Evolutionary conservation across 2,113 vertebrate genomes (phyloP), one percentile per base, ranked within the genome.

Genomic region (Leucoraja erinaceus): DNA sequence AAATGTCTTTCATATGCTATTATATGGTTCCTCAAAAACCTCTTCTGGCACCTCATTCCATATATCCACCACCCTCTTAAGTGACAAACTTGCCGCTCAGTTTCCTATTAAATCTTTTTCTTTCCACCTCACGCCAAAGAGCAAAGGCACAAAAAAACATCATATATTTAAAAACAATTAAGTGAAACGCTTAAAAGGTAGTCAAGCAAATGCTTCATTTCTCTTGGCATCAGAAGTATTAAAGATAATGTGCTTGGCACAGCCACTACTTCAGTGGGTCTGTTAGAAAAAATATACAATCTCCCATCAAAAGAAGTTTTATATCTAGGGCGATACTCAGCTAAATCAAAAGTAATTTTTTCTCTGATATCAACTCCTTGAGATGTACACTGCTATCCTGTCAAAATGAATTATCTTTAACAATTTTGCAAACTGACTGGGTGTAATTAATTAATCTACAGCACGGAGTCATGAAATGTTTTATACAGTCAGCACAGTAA

Each of bases 381-480:
- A 74, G 11, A 72, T 18, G 66, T 38, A 68, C 88, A 38, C 20
- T 12, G 31, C 14, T 0, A 25, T 90, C 38, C 90, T 47, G 66
- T 91, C 38, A 33, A 31, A 54, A 72, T 38, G 31, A 47, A 91
- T 70, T 91, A 47, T 91, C 56, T 91, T 47, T 72, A 68, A 72
- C 66, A 72, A 91, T 5, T 72, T 72, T 25, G 31, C 33, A 70
- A 91, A 25, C 70, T 72, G 72, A 54, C 38, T 33, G 72, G 18
- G 12, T 91, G 88, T 28, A 91, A 91, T 91, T 72, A 91, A 91
- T 91, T 91, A 91, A 72, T 72, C 90, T 47, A 12, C 90, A 91
- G 38, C 12, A 4, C 31, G 72, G 38, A 47, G 68, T 70, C 47
- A 54, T 2, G 31, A 83, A 20, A 38, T 47, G 10, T 68, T 91